Conservation (phyloP, 2,113 vertebrate species). For the Oostethus manadensis region DNA sequence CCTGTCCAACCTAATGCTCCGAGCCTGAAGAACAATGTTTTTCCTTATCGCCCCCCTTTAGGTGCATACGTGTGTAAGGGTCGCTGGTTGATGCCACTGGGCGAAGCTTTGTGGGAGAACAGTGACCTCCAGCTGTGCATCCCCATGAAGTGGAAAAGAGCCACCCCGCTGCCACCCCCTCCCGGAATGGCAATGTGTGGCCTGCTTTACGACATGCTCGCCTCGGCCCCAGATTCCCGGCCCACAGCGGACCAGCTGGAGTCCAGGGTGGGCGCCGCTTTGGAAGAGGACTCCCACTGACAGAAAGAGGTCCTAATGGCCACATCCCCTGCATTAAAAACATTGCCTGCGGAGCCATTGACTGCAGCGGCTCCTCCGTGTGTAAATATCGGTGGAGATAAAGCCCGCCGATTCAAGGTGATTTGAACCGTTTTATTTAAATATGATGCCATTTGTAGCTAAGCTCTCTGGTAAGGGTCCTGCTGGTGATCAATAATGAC, state of each 20-base stretch:
- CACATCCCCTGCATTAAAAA: not conserved
- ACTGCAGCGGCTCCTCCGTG: slow-evolving; percentile 5
- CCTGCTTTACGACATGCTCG: slow-evolving; percentile 92
- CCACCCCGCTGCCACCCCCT: slow-evolving; percentile 72
- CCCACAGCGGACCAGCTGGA: slow-evolving; percentile 88
- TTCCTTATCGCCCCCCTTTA: slow-evolving; percentile 17
- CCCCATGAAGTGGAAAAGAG: slow-evolving; percentile 87
- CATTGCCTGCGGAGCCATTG: slow-evolving; percentile 10
- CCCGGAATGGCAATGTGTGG: slow-evolving; percentile 78
- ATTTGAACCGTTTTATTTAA: not conserved
- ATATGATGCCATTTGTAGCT: not conserved
- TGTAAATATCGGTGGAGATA: slow-evolving; percentile 10
- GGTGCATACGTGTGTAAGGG: slow-evolving; percentile 83
- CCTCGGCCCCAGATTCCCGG: slow-evolving; percentile 85
- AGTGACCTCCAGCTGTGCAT: slow-evolving; percentile 90
- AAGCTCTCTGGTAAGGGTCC: too few species aligned
- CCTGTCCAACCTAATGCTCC: too few species aligned
- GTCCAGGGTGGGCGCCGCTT: slow-evolving; percentile 79
- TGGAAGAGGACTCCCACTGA: slow-evolving; percentile 56
- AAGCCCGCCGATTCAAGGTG: not conserved
- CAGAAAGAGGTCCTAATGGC: slow-evolving; percentile 9
- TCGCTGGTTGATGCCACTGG: slow-evolving; percentile 87
- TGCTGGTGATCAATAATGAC: not conserved
- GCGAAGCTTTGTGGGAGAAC: slow-evolving; percentile 92
- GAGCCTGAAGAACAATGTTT: not conserved